Base-by-base conservation (phyloP, 1,140 invertebrate species). In the Phymorhynchus buccinoides region DNA sequence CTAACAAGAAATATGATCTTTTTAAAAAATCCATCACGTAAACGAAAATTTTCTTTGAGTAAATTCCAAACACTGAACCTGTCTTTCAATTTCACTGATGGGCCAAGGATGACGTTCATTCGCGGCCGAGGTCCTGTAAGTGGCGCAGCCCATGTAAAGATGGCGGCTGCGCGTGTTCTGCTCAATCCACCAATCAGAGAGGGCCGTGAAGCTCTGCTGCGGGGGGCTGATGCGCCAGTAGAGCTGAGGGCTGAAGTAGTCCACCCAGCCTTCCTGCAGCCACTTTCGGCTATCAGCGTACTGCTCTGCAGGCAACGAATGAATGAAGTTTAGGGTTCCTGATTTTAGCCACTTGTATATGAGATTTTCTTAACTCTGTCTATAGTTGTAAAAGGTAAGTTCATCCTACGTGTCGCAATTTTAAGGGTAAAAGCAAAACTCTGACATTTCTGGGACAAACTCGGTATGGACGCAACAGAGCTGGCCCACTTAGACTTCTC, bases 151-250 rank as follows among this genome's bases (percentile, higher is more conserved):
- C 1, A 88, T 68, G 84, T 91, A 91, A 14, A 93, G 37, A 71
- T 91, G 90, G 18, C 87, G 83, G 4, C 86, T 48, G 12, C 87
- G 82, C 0, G 78, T 42, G 75, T 89, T 90, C 85, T 91, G 90
- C 32, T 89, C 44, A 22, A 89, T 77, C 92, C 92, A 93, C 91
- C 91, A 93, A 62, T 91, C 88, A 9, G 92, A 80, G 4, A 93
- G 86, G 39, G 84, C 87, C 0, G 90, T 87, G 83, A 90, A 93
- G 75, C 91, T 92, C 84, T 92, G 91, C 42, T 88, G 87, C 0
- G 89, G 88, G 18, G 90, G 88, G 86, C 90, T 91, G 62, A 93
- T 91, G 79, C 85, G 42, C 91, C 91, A 93, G 86, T 93, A 93
- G 14, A 93, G 86, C 85, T 93, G 92, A 6, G 92, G 92, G 0